A percentile compares a stretch with the other conserved stretches of the same genome.
Evolutionary conservation across 1,140 invertebrate species (phyloP).

Genomic region (Anastrepha ludens): DNA sequence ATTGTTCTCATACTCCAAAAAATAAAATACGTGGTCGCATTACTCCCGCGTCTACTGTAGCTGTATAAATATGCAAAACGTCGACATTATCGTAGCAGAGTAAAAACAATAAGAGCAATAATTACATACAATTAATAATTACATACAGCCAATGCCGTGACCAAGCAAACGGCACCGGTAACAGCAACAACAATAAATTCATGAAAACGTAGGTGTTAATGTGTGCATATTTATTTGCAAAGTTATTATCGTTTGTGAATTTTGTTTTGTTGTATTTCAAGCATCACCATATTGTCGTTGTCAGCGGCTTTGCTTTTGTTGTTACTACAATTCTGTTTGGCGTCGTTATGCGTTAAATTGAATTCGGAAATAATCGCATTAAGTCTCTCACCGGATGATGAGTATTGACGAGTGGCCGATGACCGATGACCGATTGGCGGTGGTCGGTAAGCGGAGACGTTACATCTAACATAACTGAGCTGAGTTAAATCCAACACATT

Average conservation of each 20-base stretch:
- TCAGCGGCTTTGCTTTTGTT: not conserved
- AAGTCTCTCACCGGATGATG: not conserved
- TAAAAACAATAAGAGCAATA: slow-evolving; percentile 28
- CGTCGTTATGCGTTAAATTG: slow-evolving; percentile 28
- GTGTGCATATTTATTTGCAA: slow-evolving; percentile 10
- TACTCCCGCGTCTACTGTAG: not conserved
- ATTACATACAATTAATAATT: slow-evolving; percentile 39
- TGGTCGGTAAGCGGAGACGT: not conserved
- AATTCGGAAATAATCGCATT: slow-evolving; percentile 42
- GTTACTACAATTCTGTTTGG: not conserved
- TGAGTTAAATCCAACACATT: not conserved
- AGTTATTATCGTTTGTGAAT: slow-evolving; percentile 24
- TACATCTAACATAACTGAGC: not conserved
- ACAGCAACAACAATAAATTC: slow-evolving; percentile 2
- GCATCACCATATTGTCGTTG: not conserved
- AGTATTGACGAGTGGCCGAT: not conserved
- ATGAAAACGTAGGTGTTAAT: slow-evolving; percentile 22
- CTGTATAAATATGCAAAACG: not conserved
- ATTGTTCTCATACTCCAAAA: too few species aligned
- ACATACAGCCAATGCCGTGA: not conserved
- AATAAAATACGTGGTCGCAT: too few species aligned
- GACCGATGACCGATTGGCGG: not conserved
- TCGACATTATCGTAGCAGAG: not conserved
- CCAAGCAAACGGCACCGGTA: not conserved
- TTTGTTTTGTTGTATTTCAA: slow-evolving; percentile 22